Conservation (phyloP, 2,888 invertebrate species). For the Deilephila porcellus region DNA sequence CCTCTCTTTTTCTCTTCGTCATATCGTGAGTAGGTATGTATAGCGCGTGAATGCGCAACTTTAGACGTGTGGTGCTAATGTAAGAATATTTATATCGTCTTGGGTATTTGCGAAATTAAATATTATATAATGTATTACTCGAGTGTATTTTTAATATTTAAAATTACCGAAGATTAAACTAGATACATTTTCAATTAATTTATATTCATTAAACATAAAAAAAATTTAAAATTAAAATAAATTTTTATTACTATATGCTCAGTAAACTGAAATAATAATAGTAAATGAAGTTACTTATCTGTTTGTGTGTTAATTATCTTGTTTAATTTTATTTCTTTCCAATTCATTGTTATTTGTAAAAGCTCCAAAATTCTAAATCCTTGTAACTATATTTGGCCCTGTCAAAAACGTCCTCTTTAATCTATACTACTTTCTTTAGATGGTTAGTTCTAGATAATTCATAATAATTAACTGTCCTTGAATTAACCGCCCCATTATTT, state of each 20-base stretch:
- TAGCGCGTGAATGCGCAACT: slow-evolving; percentile 46
- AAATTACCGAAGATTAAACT: too few relatives aligned
- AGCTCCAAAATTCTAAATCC: background rate
- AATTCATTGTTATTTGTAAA: background rate
- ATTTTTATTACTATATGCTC: too few relatives aligned
- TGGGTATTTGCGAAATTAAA: background rate
- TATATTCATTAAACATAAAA: too few relatives aligned
- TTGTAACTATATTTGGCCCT: slow-evolving; percentile 55
- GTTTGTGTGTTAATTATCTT: too few relatives aligned
- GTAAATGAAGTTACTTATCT: too few relatives aligned
- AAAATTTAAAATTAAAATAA: too few relatives aligned
- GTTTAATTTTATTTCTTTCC: background rate
- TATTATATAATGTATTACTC: background rate
- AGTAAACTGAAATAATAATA: too few relatives aligned
- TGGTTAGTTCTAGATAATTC: background rate
- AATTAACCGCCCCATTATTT: too few relatives aligned
- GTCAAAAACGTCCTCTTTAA: slow-evolving; percentile 63
- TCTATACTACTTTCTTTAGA: slow-evolving; percentile 44
- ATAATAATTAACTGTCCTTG: background rate
- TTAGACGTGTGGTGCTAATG: slow-evolving; percentile 75
- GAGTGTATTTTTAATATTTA: background rate
- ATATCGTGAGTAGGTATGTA: slow-evolving; percentile 48
- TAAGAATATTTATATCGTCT: slow-evolving; percentile 42
- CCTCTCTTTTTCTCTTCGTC: slow-evolving; percentile 50
- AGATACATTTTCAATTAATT: too few relatives aligned